These are phyloP conservation scores for Incurvaria masculella DNA, from an alignment of 2,888 invertebrate genomes.

Conservation along the genomic window DNA sequence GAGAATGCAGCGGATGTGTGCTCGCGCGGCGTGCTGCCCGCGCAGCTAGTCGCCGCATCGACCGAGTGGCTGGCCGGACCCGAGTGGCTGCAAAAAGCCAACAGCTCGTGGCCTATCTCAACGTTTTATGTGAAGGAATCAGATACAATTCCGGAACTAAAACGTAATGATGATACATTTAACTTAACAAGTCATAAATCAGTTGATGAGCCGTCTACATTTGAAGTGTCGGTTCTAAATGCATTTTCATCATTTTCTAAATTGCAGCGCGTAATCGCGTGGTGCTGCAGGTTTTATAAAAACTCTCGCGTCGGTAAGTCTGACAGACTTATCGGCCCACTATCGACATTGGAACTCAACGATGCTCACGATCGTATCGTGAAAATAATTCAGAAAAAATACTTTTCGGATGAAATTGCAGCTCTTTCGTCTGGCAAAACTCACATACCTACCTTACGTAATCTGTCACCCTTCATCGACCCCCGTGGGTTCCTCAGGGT, in stretches of 20 bases:
- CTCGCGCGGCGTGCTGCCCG: neutral
- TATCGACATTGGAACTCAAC: neutral
- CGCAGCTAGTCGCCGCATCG: neutral
- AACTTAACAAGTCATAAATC: neutral
- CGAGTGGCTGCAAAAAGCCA: neutral
- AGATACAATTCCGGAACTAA: neutral
- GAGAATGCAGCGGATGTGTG: neutral
- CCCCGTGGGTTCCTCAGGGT: neutral
- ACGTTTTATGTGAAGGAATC: neutral
- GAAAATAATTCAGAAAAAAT: neutral
- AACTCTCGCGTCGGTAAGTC: neutral
- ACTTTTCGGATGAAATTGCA: neutral
- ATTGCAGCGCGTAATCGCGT: neutral
- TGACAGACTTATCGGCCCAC: neutral
- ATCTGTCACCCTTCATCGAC: neutral
- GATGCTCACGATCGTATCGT: neutral
- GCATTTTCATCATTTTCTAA: neutral
- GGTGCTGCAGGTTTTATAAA: neutral
- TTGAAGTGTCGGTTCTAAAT: neutral
- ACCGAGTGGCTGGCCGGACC: neutral
- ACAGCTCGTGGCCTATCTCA: neutral
- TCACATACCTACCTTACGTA: neutral
- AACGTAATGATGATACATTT: neutral
- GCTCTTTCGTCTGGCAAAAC: neutral
- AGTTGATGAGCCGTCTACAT: neutral